Evolutionary conservation across 1,140 invertebrate genomes (phyloP).

Genomic region (Micrasema longulum): DNA sequence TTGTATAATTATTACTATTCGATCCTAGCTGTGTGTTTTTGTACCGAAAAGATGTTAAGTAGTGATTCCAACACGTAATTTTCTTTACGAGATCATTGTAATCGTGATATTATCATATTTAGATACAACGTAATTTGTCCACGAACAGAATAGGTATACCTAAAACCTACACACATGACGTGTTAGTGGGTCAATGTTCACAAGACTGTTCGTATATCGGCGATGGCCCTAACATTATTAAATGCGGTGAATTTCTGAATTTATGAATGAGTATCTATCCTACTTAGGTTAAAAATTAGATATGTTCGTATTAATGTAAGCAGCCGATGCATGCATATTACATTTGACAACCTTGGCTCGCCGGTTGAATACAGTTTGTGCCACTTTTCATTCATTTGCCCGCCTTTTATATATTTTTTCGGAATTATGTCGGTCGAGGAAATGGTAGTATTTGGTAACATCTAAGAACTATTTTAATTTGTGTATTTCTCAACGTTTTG

Average conservation of each 20-base stretch:
- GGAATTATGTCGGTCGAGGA: conserved; percentile 31
- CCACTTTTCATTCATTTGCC: conserved; percentile 29
- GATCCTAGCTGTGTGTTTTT: too few species aligned
- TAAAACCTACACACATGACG: not conserved
- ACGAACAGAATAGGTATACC: too few species aligned
- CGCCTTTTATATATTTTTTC: conserved; percentile 21
- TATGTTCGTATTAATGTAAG: conserved; percentile 19
- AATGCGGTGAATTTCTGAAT: conserved; percentile 20
- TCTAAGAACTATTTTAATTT: too few species aligned
- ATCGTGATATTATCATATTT: too few species aligned
- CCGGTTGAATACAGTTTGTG: conserved; percentile 21
- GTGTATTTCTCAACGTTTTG: too few species aligned
- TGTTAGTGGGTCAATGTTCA: conserved; percentile 44
- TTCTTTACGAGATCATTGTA: too few species aligned
- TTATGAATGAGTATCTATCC: conserved; percentile 30
- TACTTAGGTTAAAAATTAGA: conserved; percentile 33
- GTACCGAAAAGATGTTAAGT: too few species aligned
- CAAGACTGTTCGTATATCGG: conserved; percentile 15
- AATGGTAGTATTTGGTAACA: too few species aligned
- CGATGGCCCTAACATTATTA: conserved; percentile 38
- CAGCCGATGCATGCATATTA: conserved; percentile 24
- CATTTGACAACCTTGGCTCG: conserved; percentile 29
- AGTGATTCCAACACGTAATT: too few species aligned
- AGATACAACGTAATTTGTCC: too few species aligned
- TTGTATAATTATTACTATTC: too few species aligned